These are phyloP conservation scores for Drosophila mojavensis DNA, from an alignment of 1,140 invertebrate species.

Conservation along the genomic window DNA sequence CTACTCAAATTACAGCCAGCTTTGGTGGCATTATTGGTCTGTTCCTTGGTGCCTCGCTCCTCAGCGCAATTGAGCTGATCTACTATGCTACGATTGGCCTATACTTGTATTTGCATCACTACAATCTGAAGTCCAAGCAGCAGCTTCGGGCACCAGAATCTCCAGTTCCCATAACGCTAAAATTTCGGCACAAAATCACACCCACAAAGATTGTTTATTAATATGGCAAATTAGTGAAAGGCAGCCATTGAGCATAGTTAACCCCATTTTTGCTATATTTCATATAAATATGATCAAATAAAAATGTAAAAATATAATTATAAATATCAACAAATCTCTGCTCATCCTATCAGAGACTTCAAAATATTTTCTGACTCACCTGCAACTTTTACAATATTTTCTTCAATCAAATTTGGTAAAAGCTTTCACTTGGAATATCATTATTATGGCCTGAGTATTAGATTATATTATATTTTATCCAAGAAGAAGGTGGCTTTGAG, in stretches of 20 bases:
- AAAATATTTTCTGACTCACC: too few species aligned
- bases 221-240: background rate
- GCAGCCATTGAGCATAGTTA: too few species aligned
- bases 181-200: conserved; percentile 58
- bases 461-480: too few species aligned
- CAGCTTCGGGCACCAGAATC: background rate
- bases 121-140: background rate
- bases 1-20: conserved; percentile 46
- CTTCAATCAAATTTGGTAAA: too few species aligned
- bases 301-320: too few species aligned
- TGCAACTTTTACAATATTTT: too few species aligned
- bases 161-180: conserved; percentile 25
- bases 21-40: conserved; percentile 84
- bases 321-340: too few species aligned
- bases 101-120: conserved; percentile 49
- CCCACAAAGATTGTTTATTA: conserved; percentile 50
- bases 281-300: too few species aligned
- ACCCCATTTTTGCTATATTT: too few species aligned
- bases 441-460: too few species aligned
- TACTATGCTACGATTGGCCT: conserved; percentile 83
- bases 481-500: background rate
- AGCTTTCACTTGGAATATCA: too few species aligned
- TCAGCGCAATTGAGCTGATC: conserved; percentile 79
- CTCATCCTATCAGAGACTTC: too few species aligned
- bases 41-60: conserved; percentile 82